Conservation (phyloP, 2,797 vertebrate species). For the Poeciliopsis gracilis region DNA sequence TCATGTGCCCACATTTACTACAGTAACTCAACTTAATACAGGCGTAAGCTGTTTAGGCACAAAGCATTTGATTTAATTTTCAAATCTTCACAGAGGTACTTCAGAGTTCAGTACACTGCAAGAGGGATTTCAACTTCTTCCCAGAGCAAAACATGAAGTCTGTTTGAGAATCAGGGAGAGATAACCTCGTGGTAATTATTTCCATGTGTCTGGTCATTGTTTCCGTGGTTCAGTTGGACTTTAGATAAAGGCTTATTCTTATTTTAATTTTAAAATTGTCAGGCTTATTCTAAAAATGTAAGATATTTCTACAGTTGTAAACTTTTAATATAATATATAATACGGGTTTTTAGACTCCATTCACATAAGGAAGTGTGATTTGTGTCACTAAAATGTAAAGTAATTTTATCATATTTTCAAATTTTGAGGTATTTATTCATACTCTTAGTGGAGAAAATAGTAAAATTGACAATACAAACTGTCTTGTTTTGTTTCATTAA, state of each 20-base stretch:
- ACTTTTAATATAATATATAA: neutral
- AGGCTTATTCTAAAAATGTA: neutral
- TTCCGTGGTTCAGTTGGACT: neutral
- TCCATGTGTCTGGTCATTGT: neutral
- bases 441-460: too few relatives aligned
- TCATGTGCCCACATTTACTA: conserved; percentile 57
- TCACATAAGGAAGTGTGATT: too few relatives aligned
- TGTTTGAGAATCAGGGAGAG: conserved; percentile 15
- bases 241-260: neutral
- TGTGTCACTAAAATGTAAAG: too few relatives aligned
- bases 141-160: conserved; percentile 4
- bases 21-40: conserved; percentile 27
- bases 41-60: conserved; percentile 17
- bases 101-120: neutral
- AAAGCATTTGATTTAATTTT: conserved; percentile 19
- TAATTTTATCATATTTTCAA: too few relatives aligned
- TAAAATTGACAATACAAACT: too few relatives aligned
- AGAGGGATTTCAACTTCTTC: conserved; percentile 20
- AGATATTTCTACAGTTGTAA: neutral
- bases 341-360: too few relatives aligned
- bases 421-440: too few relatives aligned
- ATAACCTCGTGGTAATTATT: conserved; percentile 28
- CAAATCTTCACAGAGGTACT: conserved; percentile 20
- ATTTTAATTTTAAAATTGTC: neutral
- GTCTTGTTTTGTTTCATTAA: too few relatives aligned